Evolutionary conservation across 2,797 vertebrate genomes (phyloP).

Genomic region (Danio tinwini): DNA sequence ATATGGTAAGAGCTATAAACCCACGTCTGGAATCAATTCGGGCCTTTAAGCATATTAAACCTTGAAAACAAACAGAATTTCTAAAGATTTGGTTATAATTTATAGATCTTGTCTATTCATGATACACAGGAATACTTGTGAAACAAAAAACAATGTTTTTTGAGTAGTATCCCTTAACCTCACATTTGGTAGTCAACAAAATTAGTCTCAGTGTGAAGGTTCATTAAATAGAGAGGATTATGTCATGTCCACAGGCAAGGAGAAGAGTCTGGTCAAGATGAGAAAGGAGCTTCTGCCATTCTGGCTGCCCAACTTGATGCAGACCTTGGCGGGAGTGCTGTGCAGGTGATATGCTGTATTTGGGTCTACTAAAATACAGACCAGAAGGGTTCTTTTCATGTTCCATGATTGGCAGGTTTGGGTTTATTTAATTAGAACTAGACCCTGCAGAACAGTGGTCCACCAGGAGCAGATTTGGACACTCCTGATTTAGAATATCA

Average conservation of each 20-base stretch:
- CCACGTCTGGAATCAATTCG: background rate
- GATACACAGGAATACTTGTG: conserved; percentile 21
- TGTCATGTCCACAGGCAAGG: conserved; percentile 71
- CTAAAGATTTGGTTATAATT: background rate
- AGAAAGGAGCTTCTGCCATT: conserved; percentile 66
- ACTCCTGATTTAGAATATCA: background rate
- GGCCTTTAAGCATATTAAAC: background rate
- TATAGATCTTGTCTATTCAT: conserved; percentile 36
- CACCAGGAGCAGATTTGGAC: background rate
- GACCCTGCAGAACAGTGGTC: background rate
- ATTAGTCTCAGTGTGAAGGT: conserved; percentile 7
- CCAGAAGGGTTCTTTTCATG: background rate
- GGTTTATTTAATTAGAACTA: background rate
- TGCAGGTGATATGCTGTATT: conserved; percentile 66
- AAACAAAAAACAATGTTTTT: conserved; percentile 33
- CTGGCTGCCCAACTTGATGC: conserved; percentile 70
- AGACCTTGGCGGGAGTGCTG: conserved; percentile 66
- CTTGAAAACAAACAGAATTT: conserved; percentile 13
- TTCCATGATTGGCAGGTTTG: background rate
- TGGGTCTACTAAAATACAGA: background rate
- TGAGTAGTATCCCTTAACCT: background rate
- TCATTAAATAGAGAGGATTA: background rate
- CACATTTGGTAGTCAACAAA: background rate
- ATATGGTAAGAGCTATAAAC: conserved; percentile 69
- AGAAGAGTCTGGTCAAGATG: conserved; percentile 69